Percentiles rank a stretch among this genome's conserved stretches.
These are phyloP conservation scores for Lepidocyrtoides sp. DNA, from an alignment of 2,888 invertebrate species.

Conservation along the genomic window DNA sequence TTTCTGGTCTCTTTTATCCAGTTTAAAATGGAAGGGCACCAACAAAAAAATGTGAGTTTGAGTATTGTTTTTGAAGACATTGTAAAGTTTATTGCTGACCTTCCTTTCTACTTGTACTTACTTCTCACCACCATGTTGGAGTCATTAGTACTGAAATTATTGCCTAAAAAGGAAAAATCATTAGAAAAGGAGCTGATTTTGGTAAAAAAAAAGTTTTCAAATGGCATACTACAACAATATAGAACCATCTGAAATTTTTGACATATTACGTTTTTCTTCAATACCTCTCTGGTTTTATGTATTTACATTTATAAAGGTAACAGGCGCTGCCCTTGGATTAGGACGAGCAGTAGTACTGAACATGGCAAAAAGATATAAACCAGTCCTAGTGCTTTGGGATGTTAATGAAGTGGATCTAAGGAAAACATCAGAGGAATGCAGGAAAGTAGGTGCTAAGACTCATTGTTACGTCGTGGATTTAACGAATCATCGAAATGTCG, in stretches of 20 bases:
- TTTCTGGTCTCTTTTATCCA: background rate
- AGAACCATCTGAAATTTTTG: too few relatives aligned
- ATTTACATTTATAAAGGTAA: slow-evolving; percentile 87
- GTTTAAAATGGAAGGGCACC: background rate
- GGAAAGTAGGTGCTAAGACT: slow-evolving; percentile 87
- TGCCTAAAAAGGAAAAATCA: slow-evolving; percentile 48
- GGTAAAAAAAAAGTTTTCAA: too few relatives aligned
- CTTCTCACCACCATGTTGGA: background rate
- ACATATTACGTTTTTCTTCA: too few relatives aligned
- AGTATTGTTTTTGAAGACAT: background rate
- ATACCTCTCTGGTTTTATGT: too few relatives aligned
- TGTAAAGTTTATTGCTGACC: background rate
- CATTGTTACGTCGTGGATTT: slow-evolving; percentile 89
- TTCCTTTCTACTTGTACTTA: slow-evolving; percentile 2
- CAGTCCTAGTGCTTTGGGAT: slow-evolving; percentile 90
- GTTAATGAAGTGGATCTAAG: slow-evolving; percentile 88
- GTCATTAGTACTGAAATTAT: background rate
- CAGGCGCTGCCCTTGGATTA: slow-evolving; percentile 91
- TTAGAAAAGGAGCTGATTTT: slow-evolving; percentile 66
- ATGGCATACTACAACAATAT: too few relatives aligned
- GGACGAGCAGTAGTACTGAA: slow-evolving; percentile 90
- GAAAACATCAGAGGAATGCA: slow-evolving; percentile 87
- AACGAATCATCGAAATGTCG: slow-evolving; percentile 88
- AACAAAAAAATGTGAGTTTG: background rate
- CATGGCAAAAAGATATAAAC: slow-evolving; percentile 87